Evolutionary conservation across 1,140 invertebrate genomes (phyloP).

Genomic region (Diachasmimorpha longicaudata): DNA sequence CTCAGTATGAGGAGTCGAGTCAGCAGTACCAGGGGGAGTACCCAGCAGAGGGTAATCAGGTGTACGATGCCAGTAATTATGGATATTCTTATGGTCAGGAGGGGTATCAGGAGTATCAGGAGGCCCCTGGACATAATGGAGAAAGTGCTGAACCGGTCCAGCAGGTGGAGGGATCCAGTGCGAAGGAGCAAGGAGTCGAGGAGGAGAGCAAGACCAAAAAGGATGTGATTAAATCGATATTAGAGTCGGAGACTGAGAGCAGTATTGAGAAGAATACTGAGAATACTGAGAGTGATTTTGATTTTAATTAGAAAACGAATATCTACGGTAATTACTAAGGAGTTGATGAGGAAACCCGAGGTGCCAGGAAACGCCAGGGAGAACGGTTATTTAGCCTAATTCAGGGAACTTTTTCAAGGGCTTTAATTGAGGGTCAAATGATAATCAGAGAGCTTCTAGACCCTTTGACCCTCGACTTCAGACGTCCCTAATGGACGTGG

Average conservation of each 20-base stretch:
- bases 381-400: too few relatives aligned
- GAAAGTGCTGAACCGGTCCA: background rate
- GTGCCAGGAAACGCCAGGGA: too few relatives aligned
- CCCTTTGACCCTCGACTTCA: too few relatives aligned
- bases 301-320: constrained; percentile 49
- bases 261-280: constrained; percentile 55
- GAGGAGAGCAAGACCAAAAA: constrained; percentile 38
- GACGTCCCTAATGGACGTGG: too few relatives aligned
- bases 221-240: constrained; percentile 44
- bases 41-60: constrained; percentile 6
- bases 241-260: constrained; percentile 58
- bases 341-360: too few relatives aligned
- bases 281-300: constrained; percentile 58
- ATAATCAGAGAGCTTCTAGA: too few relatives aligned
- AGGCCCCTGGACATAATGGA: background rate
- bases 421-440: too few relatives aligned
- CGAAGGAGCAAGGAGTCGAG: constrained; percentile 8
- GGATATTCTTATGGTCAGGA: constrained; percentile 20
- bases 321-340: background rate
- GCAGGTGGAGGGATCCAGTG: background rate
- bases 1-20: constrained; percentile 29
- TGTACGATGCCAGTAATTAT: constrained; percentile 25
- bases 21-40: constrained; percentile 30
- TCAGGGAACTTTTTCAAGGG: too few relatives aligned
- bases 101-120: constrained; percentile 12